Evolutionary conservation across 2,888 invertebrate genomes (phyloP).

Genomic region (Tetragonula carbonaria): DNA sequence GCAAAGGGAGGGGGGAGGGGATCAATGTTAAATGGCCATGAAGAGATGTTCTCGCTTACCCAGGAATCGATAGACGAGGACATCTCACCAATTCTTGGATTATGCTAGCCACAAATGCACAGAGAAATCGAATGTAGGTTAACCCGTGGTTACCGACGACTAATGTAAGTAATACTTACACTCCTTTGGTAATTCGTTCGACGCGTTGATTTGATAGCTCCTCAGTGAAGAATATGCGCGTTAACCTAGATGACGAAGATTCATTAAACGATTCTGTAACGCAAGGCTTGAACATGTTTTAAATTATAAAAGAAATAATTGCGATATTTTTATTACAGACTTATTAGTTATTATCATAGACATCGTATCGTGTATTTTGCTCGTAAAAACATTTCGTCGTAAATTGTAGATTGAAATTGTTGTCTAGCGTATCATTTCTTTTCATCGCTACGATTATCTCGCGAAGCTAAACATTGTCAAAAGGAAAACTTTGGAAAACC

Average conservation of each 20-base stretch:
- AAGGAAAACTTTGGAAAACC: not conserved
- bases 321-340: too few species aligned
- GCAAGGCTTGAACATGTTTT: not conserved
- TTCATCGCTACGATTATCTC: too few species aligned
- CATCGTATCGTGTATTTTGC: too few species aligned
- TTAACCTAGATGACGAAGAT: not conserved
- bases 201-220: slow-evolving; percentile 18
- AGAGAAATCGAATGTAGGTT: slow-evolving; percentile 67
- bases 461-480: too few species aligned
- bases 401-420: too few species aligned
- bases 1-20: too few species aligned
- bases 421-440: too few species aligned
- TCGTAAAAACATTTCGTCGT: too few species aligned
- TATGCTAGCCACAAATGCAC: slow-evolving; percentile 59
- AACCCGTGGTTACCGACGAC: slow-evolving; percentile 57
- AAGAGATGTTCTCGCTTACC: slow-evolving; percentile 43
- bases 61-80: slow-evolving; percentile 29
- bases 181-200: slow-evolving; percentile 32
- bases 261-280: not conserved
- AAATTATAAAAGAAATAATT: not conserved
- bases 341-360: too few species aligned
- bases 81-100: slow-evolving; percentile 59
- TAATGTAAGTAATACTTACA: slow-evolving; percentile 20
- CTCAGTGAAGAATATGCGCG: slow-evolving; percentile 11
- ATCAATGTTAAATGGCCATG: slow-evolving; percentile 29